Conservation (phyloP, 2,113 vertebrate genomes). For the Petrocephalus microphthalmus region DNA sequence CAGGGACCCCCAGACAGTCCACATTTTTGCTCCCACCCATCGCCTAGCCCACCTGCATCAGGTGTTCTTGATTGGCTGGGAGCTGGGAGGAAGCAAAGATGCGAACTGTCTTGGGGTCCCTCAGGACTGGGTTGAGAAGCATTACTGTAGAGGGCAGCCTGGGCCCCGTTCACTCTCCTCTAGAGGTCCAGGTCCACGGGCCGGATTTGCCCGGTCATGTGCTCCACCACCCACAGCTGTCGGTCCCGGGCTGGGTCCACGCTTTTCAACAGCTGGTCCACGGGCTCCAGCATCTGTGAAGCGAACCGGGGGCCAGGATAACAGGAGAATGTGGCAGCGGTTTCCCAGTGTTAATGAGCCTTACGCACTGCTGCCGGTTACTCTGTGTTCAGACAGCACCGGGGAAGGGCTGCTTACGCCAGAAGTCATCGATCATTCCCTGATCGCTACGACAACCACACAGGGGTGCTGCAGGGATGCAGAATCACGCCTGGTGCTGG, state of each 20-base stretch:
- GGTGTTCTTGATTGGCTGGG: not conserved
- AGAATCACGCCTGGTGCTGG: not conserved
- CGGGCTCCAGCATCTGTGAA: slow-evolving; percentile 83
- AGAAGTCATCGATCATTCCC: not conserved
- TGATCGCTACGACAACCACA: not conserved
- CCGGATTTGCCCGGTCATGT: slow-evolving; percentile 86
- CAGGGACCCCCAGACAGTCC: not conserved
- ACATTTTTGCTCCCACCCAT: not conserved
- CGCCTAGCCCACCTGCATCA: not conserved
- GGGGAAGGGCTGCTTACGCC: not conserved
- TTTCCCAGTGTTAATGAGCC: not conserved
- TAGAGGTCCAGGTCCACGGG: slow-evolving; percentile 97
- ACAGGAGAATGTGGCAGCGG: not conserved
- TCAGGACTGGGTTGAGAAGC: not conserved
- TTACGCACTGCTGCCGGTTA: not conserved
- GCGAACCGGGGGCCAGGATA: not conserved
- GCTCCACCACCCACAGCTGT: slow-evolving; percentile 95
- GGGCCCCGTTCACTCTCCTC: slow-evolving; percentile 11
- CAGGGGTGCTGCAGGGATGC: not conserved
- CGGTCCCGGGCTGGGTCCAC: slow-evolving; percentile 94
- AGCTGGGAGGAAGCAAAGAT: not conserved
- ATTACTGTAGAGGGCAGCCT: not conserved
- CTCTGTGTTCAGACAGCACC: not conserved
- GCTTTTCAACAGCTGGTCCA: slow-evolving; percentile 89
- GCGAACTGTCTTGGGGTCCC: not conserved